Percentiles rank a stretch among this genome's conserved stretches.
These are phyloP conservation scores for Ceratitis capitata DNA, from an alignment of 1,140 invertebrate genomes.

Conservation along the genomic window DNA sequence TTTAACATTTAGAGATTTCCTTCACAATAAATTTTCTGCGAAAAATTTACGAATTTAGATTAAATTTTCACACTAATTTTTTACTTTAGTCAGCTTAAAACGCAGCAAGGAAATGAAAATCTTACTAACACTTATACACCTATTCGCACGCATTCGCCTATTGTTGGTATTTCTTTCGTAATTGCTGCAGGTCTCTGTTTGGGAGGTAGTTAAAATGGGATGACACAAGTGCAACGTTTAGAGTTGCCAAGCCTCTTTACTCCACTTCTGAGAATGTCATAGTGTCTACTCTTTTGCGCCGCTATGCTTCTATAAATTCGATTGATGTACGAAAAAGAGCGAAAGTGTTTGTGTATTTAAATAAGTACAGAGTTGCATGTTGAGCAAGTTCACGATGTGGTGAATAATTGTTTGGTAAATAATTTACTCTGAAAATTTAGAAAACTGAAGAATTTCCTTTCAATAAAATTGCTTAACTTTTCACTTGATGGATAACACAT, in stretches of 20 bases:
- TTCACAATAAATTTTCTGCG: not conserved
- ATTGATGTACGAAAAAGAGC: not conserved
- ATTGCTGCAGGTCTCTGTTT: not conserved
- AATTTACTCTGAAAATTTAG: too few relatives aligned
- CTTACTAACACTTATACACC: not conserved
- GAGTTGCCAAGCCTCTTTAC: not conserved
- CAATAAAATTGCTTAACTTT: too few relatives aligned
- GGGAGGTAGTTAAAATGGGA: not conserved
- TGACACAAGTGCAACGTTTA: not conserved
- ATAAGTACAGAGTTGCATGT: not conserved
- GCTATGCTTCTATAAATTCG: not conserved
- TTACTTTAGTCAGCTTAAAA: not conserved
- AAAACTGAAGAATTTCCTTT: too few relatives aligned
- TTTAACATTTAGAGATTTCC: not conserved
- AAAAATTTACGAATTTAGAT: not conserved
- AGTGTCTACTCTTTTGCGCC: too few relatives aligned
- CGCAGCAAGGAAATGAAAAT: slow-evolving; percentile 19
- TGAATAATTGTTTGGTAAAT: too few relatives aligned
- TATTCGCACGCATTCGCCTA: not conserved
- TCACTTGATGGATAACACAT: too few relatives aligned
- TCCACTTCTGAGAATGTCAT: too few relatives aligned
- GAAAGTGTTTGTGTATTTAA: not conserved
- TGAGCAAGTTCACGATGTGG: not conserved
- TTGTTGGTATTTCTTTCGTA: not conserved
- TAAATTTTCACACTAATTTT: not conserved